These are phyloP conservation scores for Phaenicophaeus curvirostris DNA, from an alignment of 2,797 vertebrate species.

Conservation along the genomic window DNA sequence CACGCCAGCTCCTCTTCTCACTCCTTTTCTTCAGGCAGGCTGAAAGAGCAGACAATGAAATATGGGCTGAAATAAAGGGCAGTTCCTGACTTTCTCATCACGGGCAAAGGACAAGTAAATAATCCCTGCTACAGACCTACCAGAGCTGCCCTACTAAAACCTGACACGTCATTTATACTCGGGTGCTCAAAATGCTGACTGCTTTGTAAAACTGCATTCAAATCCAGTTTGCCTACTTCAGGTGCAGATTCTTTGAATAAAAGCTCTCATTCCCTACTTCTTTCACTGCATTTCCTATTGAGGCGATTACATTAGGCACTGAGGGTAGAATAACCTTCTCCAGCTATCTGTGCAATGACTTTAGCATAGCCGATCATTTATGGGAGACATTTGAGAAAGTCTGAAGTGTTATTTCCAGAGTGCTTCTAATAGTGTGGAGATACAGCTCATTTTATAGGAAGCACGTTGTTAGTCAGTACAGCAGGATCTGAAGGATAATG, in stretches of 20 bases:
- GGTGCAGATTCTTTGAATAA: neutral
- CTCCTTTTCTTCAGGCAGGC: neutral
- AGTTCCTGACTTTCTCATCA: neutral
- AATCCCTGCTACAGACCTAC: neutral
- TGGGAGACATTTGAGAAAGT: neutral
- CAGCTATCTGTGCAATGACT: neutral
- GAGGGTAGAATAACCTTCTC: neutral
- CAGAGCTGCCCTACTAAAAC: neutral
- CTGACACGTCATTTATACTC: neutral
- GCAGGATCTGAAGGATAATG: neutral
- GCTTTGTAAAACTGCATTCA: neutral
- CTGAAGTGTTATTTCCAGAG: neutral
- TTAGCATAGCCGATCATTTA: neutral
- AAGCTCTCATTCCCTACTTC: neutral
- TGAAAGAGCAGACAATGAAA: neutral
- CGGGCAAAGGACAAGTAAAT: neutral
- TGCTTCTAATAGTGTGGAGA: neutral
- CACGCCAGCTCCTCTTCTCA: neutral
- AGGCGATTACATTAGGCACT: neutral
- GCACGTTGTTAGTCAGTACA: neutral
- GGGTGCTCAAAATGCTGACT: neutral
- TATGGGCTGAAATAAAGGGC: neutral
- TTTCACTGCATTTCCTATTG: neutral
- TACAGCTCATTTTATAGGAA: neutral
- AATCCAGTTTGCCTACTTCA: neutral